Evolutionary conservation across 2,797 vertebrate species (phyloP).

Genomic region (Lithobates sylvaticus): DNA sequence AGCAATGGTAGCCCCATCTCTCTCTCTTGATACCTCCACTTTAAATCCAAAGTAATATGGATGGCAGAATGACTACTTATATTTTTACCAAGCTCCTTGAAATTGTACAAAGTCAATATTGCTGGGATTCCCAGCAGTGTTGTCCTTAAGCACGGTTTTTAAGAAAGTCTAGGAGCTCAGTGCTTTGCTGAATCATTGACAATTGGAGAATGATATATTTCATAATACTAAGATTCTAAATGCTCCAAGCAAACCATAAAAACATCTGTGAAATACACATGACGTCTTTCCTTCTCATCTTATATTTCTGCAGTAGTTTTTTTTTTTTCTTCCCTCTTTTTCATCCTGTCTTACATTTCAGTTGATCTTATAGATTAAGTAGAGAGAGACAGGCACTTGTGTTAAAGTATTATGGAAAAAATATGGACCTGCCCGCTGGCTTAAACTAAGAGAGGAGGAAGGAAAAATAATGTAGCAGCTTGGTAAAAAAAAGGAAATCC

Average conservation of each 20-base stretch:
- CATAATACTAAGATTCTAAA: slow-evolving; percentile 21
- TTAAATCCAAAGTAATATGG: too few relatives aligned
- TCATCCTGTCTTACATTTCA: not conserved
- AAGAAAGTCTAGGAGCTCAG: not conserved
- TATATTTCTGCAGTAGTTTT: slow-evolving; percentile 35
- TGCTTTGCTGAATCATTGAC: not conserved
- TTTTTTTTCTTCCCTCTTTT: not conserved
- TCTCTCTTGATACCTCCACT: too few relatives aligned
- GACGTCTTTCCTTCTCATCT: slow-evolving; percentile 41
- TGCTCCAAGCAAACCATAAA: slow-evolving; percentile 30
- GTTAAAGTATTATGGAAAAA: slow-evolving; percentile 44
- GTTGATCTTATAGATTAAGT: slow-evolving; percentile 2
- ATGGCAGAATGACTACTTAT: too few relatives aligned
- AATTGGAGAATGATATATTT: not conserved
- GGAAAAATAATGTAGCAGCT: not conserved
- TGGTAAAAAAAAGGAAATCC: not conserved
- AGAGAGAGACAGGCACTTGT: slow-evolving; percentile 4
- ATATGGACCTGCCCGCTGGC: slow-evolving; percentile 14
- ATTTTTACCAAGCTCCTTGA: too few relatives aligned
- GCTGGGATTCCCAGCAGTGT: not conserved
- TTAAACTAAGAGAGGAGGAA: not conserved
- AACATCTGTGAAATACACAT: slow-evolving; percentile 31
- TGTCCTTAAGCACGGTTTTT: slow-evolving; percentile 4
- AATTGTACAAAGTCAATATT: too few relatives aligned
- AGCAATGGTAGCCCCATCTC: too few relatives aligned